These are phyloP conservation scores for Osmoderma eremita DNA, from an alignment of 2,888 invertebrate genomes.

Conservation along the genomic window DNA sequence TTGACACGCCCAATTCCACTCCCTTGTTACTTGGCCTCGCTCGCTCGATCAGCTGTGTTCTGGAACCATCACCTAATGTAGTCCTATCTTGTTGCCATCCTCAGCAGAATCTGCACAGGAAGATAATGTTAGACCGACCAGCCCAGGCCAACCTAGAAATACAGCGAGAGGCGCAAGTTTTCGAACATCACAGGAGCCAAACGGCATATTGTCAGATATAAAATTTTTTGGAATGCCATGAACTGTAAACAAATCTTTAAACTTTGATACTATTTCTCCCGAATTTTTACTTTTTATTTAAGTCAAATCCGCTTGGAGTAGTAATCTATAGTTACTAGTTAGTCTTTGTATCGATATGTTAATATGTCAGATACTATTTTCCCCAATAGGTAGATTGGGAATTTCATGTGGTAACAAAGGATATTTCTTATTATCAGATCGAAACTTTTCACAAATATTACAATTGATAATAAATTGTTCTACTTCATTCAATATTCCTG, in stretches of 20 bases:
- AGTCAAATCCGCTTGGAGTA: not conserved
- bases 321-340: not conserved
- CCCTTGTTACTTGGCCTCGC: too few species aligned
- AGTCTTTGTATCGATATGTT: not conserved
- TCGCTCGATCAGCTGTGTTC: too few species aligned
- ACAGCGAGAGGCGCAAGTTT: too few species aligned
- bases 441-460: not conserved
- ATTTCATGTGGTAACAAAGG: slow-evolving; percentile 14
- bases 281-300: slow-evolving; percentile 2
- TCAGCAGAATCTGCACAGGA: too few species aligned
- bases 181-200: not conserved
- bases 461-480: too few species aligned
- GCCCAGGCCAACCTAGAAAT: too few species aligned
- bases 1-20: too few species aligned
- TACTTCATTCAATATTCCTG: too few species aligned
- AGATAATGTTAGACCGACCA: too few species aligned
- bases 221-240: slow-evolving; percentile 17
- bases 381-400: not conserved
- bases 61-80: too few species aligned
- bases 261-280: not conserved
- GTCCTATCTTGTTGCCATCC: too few species aligned
- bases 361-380: slow-evolving; percentile 1
- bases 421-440: not conserved
- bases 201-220: not conserved
- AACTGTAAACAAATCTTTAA: not conserved